Evolutionary conservation across 2,113 vertebrate species (phyloP).

Genomic region (Cebus imitator): DNA sequence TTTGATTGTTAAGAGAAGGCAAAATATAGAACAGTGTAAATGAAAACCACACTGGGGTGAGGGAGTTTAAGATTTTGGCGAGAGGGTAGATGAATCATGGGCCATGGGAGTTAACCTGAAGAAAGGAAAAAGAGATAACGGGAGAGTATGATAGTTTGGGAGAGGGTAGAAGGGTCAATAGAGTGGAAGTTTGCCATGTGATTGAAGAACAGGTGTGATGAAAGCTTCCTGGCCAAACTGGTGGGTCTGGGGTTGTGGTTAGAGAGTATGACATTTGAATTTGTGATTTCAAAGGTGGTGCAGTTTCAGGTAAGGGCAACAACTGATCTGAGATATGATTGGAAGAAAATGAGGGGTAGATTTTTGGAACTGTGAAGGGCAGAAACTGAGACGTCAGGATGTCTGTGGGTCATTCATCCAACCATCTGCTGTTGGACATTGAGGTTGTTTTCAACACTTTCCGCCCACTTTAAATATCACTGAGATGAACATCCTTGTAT

Average conservation of each 20-base stretch:
- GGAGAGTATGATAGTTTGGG: neutral
- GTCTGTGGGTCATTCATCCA: neutral
- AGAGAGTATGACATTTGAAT: neutral
- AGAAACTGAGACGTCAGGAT: neutral
- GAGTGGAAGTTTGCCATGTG: neutral
- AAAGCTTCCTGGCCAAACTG: neutral
- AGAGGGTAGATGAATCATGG: neutral
- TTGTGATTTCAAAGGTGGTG: neutral
- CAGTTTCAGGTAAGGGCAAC: neutral
- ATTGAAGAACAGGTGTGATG: neutral
- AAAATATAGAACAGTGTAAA: neutral
- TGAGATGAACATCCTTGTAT: neutral
- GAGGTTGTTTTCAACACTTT: neutral
- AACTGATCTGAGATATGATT: neutral
- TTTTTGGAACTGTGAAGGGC: neutral
- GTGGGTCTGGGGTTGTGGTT: neutral
- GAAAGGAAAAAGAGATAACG: neutral
- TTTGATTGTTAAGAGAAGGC: neutral
- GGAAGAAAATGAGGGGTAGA: neutral
- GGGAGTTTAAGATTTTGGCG: neutral
- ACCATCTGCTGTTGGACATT: neutral
- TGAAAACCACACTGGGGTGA: neutral
- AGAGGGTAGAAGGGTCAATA: neutral
- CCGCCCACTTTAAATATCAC: neutral
- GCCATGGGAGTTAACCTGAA: neutral